Evolutionary conservation across 2,888 invertebrate genomes (phyloP).

Genomic region (Nephrotoma flavescens): DNA sequence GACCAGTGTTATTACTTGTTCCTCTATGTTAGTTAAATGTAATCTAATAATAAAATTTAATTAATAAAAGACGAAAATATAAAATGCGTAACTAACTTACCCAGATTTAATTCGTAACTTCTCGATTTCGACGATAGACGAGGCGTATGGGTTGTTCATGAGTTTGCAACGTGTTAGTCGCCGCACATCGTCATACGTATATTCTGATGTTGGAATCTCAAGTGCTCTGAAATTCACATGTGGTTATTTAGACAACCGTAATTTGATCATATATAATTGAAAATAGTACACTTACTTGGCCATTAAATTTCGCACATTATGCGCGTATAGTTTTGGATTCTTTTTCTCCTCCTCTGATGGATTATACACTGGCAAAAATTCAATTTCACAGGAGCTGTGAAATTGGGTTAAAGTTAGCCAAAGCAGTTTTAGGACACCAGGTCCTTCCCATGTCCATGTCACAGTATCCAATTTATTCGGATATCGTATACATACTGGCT

Average conservation of each 20-base stretch:
- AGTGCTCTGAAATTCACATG: conserved; percentile 47
- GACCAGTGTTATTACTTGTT: conserved; percentile 31
- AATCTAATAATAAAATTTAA: conserved; percentile 30
- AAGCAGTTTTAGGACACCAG: conserved; percentile 71
- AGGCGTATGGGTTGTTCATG: conserved; percentile 61
- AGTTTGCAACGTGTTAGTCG: conserved; percentile 72
- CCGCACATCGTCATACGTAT: conserved; percentile 83
- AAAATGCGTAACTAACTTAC: conserved; percentile 32
- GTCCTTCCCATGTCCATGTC: conserved; percentile 93
- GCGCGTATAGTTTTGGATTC: conserved; percentile 78
- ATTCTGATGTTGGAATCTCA: conserved; percentile 74
- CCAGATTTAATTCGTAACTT: conserved; percentile 62
- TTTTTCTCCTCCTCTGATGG: conserved; percentile 74
- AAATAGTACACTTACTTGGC: conserved; percentile 51
- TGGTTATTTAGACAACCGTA: background rate
- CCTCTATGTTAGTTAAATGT: conserved; percentile 39
- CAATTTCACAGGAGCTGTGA: conserved; percentile 75
- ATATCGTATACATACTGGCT: conserved; percentile 84
- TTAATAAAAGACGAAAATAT: background rate
- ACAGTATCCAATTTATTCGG: conserved; percentile 79
- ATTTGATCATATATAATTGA: background rate
- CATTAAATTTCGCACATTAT: conserved; percentile 82
- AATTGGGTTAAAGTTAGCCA: conserved; percentile 84
- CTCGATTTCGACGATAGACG: conserved; percentile 60
- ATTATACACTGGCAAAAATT: conserved; percentile 82